Evolutionary conservation across 1,140 invertebrate genomes (phyloP).

Genomic region (Tetramorium simillimum): DNA sequence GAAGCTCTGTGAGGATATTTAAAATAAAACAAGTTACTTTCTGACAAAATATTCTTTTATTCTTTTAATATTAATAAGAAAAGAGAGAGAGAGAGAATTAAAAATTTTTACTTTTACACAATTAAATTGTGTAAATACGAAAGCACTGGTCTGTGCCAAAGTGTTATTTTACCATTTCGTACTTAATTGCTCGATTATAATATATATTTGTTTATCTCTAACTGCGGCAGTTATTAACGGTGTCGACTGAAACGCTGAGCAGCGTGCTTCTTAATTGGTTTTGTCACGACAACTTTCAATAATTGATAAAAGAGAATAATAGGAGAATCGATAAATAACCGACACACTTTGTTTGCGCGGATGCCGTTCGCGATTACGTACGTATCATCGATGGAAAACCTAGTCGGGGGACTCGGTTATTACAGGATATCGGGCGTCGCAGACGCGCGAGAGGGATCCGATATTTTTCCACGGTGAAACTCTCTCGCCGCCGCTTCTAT

Average conservation of each 20-base stretch:
- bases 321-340: slow-evolving; percentile 8
- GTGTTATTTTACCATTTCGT: neutral
- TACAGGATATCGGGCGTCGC: slow-evolving; percentile 9
- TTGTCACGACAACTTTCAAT: neutral
- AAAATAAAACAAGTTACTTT: neutral
- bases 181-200: neutral
- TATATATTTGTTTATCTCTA: neutral
- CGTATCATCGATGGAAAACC: neutral
- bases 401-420: neutral
- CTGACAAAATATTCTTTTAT: neutral
- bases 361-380: slow-evolving; percentile 1
- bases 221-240: neutral
- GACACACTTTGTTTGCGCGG: neutral
- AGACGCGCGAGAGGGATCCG: neutral
- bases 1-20: neutral
- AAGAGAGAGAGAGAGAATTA: neutral
- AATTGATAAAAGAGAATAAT: slow-evolving; percentile 21
- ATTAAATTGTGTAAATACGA: neutral
- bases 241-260: neutral
- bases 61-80: neutral
- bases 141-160: neutral
- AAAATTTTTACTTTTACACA: neutral
- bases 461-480: slow-evolving; percentile 61
- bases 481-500: slow-evolving; percentile 62
- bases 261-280: slow-evolving; percentile 6